Percentiles rank a stretch among this genome's conserved stretches.
phyloP scores from a whole-genome alignment of 2,113 vertebrate genomes.

The Columbina picui region DNA sequence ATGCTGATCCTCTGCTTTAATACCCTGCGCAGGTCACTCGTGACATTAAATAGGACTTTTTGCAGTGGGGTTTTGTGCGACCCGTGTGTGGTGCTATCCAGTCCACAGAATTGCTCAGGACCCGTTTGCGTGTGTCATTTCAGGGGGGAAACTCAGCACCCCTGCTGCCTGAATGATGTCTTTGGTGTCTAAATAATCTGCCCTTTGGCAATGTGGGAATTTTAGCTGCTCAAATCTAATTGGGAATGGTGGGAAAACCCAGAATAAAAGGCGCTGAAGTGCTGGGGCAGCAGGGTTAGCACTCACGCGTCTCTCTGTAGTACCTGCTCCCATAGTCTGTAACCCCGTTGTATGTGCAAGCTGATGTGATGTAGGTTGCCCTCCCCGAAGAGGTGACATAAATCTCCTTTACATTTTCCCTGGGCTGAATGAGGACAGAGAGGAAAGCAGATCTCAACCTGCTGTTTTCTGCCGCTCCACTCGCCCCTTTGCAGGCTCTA shows the following conservation, averaged over 20 bases:
- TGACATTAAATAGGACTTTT: background rate
- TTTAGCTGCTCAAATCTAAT: background rate
- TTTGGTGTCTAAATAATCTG: background rate
- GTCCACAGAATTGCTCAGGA: background rate
- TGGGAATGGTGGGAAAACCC: background rate
- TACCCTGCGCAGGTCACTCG: background rate
- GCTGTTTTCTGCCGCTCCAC: background rate
- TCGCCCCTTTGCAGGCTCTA: background rate
- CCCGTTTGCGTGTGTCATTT: background rate
- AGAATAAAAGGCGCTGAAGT: background rate
- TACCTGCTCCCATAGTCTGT: background rate
- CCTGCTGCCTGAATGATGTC: background rate
- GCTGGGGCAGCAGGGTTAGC: background rate
- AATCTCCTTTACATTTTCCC: background rate
- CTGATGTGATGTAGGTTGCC: background rate
- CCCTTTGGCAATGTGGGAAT: background rate
- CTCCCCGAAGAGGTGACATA: background rate
- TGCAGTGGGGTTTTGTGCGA: background rate
- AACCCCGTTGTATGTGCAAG: rapidly evolving
- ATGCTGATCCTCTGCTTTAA: background rate
- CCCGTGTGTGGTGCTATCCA: background rate
- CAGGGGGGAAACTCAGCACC: background rate
- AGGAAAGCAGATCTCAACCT: background rate
- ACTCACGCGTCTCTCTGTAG: rapidly evolving
- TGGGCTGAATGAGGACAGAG: background rate